phyloP scores from a whole-genome alignment of 1,140 invertebrate species.

The Anoplophora glabripennis region DNA sequence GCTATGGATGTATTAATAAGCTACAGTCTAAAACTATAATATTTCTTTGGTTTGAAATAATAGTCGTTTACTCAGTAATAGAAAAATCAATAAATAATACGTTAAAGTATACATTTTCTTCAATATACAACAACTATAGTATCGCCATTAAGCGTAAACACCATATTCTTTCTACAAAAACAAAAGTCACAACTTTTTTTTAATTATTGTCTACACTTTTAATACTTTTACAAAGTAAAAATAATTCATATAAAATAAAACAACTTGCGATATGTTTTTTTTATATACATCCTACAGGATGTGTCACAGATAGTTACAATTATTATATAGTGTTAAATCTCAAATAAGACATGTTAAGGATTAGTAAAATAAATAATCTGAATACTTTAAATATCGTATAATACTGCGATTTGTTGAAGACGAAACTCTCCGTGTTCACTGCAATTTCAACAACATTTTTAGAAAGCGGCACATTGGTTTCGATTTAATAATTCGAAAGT shows the following conservation, averaged over 20 bases:
- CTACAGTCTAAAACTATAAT: conserved; percentile 42
- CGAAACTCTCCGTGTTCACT: too few relatives aligned
- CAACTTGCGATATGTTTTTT: conserved; percentile 39
- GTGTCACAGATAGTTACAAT: conserved; percentile 29
- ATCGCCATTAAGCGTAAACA: conserved; percentile 34
- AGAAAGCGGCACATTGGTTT: background rate
- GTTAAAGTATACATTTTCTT: conserved; percentile 26
- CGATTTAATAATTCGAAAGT: background rate
- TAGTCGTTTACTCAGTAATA: conserved; percentile 18
- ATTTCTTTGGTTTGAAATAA: conserved; percentile 34
- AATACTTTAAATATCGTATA: conserved; percentile 5
- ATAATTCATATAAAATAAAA: conserved; percentile 26
- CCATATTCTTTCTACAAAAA: conserved; percentile 29
- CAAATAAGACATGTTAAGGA: conserved; percentile 7
- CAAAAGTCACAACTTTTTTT: conserved; percentile 32
- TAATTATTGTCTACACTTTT: conserved; percentile 44
- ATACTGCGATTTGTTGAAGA: background rate
- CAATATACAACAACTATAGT: conserved; percentile 32
- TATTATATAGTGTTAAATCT: too few relatives aligned
- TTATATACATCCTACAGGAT: conserved; percentile 33
- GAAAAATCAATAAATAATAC: conserved; percentile 30
- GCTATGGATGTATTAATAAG: conserved; percentile 34
- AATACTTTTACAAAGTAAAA: conserved; percentile 34
- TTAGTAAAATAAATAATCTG: conserved; percentile 14
- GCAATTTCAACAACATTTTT: background rate